Evolutionary conservation across 2,888 invertebrate species (phyloP), one percentile per base, ranked within the genome.

Genomic region (Eupithecia pulchellata): DNA sequence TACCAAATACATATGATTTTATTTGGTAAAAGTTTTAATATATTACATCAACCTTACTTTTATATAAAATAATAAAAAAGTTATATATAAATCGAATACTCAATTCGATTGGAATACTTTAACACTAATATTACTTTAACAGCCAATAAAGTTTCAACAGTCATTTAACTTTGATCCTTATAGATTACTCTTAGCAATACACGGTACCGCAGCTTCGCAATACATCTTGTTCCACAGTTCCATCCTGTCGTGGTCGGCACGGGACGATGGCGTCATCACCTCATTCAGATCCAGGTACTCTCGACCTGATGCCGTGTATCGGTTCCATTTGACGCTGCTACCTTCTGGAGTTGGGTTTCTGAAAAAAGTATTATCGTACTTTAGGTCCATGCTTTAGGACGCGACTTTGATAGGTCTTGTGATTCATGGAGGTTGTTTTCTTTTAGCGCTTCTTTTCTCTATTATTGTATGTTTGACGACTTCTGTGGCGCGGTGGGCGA

Each of bases 181-280:
- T 29, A 70, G 64, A 30, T 55, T 64, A 57, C 72, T 81, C 55
- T 81, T 84, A 55, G 75, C 75, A 20, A 83, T 80, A 71, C 78
- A 79, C 29, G 89, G 87, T 0, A 86, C 69, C 0, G 85, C 84
- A 0, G 86, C 86, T 2, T 90, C 89, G 8, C 76, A 84, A 69
- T 94, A 94, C 34, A 94, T 70, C 68, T 85, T 82, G 58, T 90
- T 86, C 95, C 95, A 95, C 20, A 94, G 89, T 1, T 85, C 83
- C 0, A 90, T 74, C 36, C 91, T 85, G 0, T 89, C 87, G 32
- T 78, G 78, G 14, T 91, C 82, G 2, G 91, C 77, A 39, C 57
- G 61, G 1, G 79, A 78, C 6, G 85, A 85, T 77, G 89, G 78
- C 6, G 83, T 79, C 32, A 86, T 78, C 1, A 83, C 77, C 14